Evolutionary conservation across 2,113 vertebrate species (phyloP).

Genomic region (Oxyura jamaicensis): DNA sequence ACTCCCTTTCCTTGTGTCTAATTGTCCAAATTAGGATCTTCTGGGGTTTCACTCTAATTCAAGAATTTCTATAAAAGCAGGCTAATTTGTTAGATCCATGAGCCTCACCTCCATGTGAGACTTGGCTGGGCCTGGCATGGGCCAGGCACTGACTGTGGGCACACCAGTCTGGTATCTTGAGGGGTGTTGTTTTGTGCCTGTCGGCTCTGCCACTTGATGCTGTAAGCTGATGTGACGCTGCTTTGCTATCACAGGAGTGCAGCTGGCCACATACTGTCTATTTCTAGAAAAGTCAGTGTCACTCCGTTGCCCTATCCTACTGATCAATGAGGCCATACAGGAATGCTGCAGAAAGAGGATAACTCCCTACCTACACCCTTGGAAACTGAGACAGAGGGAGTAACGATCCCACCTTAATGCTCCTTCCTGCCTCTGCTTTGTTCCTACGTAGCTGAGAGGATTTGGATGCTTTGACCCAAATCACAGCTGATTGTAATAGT

Average conservation of each 20-base stretch:
- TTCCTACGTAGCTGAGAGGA: background rate
- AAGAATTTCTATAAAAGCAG: background rate
- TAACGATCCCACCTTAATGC: background rate
- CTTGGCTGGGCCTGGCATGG: background rate
- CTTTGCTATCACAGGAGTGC: background rate
- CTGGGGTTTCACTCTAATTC: background rate
- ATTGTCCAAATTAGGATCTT: background rate
- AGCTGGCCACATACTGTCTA: rapidly evolving
- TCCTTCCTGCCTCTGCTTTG: background rate
- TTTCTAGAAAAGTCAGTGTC: background rate
- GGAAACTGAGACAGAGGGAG: background rate
- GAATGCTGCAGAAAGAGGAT: background rate
- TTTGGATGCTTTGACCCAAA: background rate
- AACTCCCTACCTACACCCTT: background rate
- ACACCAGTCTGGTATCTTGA: background rate
- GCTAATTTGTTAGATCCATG: background rate
- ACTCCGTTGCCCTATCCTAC: background rate
- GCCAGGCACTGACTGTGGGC: too few species aligned
- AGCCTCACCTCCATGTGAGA: background rate
- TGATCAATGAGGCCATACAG: background rate
- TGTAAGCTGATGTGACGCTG: background rate
- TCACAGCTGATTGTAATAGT: background rate
- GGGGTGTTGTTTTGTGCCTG: rapidly evolving
- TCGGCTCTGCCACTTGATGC: background rate
- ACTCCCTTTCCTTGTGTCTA: background rate